These are phyloP conservation scores for Drosophila subpulchrella DNA, from an alignment of 1,140 invertebrate genomes.

Conservation along the genomic window DNA sequence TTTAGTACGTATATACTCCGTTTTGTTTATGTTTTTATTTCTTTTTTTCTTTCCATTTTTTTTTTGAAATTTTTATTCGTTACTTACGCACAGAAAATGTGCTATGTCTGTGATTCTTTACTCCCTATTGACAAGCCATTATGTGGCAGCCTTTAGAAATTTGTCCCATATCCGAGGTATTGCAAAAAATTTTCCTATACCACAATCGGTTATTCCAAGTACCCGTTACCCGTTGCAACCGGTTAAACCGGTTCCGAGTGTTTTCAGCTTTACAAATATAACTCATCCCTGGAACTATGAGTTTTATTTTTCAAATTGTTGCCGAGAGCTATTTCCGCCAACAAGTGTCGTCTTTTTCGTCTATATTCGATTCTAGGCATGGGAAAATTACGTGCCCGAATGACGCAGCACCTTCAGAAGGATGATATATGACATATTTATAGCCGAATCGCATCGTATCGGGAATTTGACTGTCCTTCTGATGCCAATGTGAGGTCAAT, in stretches of 20 bases:
- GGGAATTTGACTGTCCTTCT: constrained; percentile 31
- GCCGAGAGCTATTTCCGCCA: constrained; percentile 11
- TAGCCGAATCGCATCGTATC: neutral
- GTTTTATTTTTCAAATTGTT: constrained; percentile 14
- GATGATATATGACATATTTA: neutral
- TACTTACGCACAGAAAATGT: constrained; percentile 25
- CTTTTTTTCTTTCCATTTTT: neutral
- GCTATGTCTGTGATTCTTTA: neutral
- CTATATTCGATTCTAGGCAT: neutral
- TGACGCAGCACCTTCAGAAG: constrained; percentile 6
- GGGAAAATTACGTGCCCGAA: neutral
- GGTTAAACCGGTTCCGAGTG: constrained; percentile 32
- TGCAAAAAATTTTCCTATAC: constrained; percentile 10
- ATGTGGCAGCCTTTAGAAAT: neutral
- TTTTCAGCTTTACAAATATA: constrained; percentile 17
- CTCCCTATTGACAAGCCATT: neutral
- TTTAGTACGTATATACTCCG: constrained; percentile 12
- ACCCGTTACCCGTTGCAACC: constrained; percentile 37
- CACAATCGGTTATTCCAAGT: neutral
- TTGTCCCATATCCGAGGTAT: constrained; percentile 8
- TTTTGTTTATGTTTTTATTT: constrained; percentile 34
- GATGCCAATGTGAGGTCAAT: constrained; percentile 21
- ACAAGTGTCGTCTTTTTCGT: constrained; percentile 7
- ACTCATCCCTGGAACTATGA: constrained; percentile 11
- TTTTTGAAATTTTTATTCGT: neutral